Evolutionary conservation across 1,140 invertebrate genomes (phyloP), one percentile per base, ranked within the genome.

Genomic region (Anastatus disparis): DNA sequence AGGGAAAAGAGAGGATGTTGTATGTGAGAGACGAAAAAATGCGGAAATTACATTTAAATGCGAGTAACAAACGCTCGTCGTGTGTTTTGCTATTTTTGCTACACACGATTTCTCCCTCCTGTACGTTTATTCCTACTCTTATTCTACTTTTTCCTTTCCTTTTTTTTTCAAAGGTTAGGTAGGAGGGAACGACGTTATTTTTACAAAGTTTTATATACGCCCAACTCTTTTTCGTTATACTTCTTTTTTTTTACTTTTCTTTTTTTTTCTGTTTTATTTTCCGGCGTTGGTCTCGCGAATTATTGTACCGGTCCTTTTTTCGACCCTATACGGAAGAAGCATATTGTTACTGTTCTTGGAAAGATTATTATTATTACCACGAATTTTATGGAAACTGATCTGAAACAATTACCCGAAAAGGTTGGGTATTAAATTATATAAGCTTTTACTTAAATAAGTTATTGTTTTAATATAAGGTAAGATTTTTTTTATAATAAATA

Each of bases 11-110:
- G n/a, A n/a, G n/a, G n/a, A n/a, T n/a, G n/a, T n/a, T n/a, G n/a
- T n/a, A 10, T 10, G 53, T 12, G 53, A 20, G 53, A 31, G 31
- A 58, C 24, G 31, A 35, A 42, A 58, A 58, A 58, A 58, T 58
- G 42, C 24, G 58, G 26, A 61, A 61, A 61, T 61, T 61, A 61
- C 58, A 46, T 61, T 46, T 61, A 31, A 61, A 46, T 20, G 58
- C 40, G 40, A 24, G 38, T 46, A 22, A 61, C 58, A 44, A 61
- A 61, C 29, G 58, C 58, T 1, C n/a, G 24, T 29, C 58, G 58
- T 29, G 58, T 61, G 24, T 61, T 61, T 61, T 61, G 58, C 38
- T 17, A 59, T 56, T 56, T 29, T 56, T 17, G 53, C 29, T 35
- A 56, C 29, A 56, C 35, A 56, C 53, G 53, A 56, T 56, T 56